A percentile compares a stretch with the other conserved stretches of the same genome.
Evolutionary conservation across 2,113 vertebrate species (phyloP).

Genomic region (Sorex fumeus): DNA sequence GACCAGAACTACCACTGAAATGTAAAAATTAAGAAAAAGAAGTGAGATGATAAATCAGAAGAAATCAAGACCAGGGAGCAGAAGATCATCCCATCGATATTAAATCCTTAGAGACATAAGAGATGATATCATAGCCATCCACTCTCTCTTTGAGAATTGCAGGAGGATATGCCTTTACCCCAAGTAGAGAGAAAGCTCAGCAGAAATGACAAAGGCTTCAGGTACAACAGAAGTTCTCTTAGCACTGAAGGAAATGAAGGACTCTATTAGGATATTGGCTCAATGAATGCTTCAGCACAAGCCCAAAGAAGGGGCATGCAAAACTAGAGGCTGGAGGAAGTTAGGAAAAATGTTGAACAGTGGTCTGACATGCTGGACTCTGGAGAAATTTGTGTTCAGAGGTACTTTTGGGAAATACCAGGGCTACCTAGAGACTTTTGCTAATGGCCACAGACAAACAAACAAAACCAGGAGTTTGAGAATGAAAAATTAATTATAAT

Average conservation of each 20-base stretch:
- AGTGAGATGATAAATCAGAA: not conserved
- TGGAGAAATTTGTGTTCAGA: not conserved
- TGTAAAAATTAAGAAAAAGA: not conserved
- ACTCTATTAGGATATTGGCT: not conserved
- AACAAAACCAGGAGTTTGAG: not conserved
- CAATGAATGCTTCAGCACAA: not conserved
- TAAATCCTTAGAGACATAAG: not conserved
- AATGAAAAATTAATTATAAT: not conserved
- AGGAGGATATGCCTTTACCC: not conserved
- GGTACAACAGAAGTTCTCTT: not conserved
- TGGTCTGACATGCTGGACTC: not conserved
- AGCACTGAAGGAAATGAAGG: not conserved
- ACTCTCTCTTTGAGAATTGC: not conserved
- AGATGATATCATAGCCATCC: not conserved
- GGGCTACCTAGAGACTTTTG: not conserved
- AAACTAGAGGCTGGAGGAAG: not conserved
- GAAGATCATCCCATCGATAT: not conserved
- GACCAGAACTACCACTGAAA: too few relatives aligned
- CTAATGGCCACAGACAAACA: not conserved
- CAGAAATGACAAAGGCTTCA: not conserved
- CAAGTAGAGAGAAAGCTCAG: not conserved
- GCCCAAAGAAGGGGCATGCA: not conserved
- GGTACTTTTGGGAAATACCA: not conserved
- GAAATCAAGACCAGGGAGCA: constrained; percentile 10
- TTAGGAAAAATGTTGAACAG: not conserved